Conservation (phyloP, 2,113 vertebrate species). For the Chaetodon auriga region DNA sequence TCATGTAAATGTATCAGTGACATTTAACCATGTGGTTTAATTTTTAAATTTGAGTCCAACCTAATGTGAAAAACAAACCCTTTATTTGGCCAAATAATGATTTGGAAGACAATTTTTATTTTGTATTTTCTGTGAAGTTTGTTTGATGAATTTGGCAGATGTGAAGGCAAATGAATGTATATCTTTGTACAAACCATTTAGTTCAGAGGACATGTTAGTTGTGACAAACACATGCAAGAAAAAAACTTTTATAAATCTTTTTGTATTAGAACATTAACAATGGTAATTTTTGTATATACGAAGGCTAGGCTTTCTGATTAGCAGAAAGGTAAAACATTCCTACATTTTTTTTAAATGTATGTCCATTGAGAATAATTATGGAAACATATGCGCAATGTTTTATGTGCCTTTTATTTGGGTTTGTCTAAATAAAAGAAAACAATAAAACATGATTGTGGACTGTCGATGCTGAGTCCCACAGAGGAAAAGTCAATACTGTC, state of each 20-base stretch:
- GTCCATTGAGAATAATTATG: constrained; percentile 97
- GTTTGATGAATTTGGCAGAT: constrained; percentile 84
- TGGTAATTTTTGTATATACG: constrained; percentile 99
- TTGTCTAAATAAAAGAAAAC: constrained; percentile 99
- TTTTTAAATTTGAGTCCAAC: constrained; percentile 67
- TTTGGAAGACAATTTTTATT: constrained; percentile 51
- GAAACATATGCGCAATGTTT: constrained; percentile 97
- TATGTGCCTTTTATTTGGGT: constrained; percentile 99
- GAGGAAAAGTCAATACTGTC: constrained; percentile 27
- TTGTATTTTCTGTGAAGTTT: constrained; percentile 68
- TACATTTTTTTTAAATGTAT: constrained; percentile 97
- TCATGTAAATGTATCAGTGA: constrained; percentile 37
- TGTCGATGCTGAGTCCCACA: constrained; percentile 52
- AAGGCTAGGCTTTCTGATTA: constrained; percentile 98
- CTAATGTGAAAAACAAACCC: constrained; percentile 62
- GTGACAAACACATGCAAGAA: constrained; percentile 85
- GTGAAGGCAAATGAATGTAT: constrained; percentile 94
- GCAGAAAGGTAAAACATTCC: constrained; percentile 99
- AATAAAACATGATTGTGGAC: constrained; percentile 75
- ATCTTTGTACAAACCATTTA: constrained; percentile 91
- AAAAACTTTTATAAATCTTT: constrained; percentile 98
- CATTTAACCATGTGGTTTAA: constrained; percentile 52
- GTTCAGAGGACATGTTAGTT: constrained; percentile 94
- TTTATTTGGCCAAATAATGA: constrained; percentile 69
- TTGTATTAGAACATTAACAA: constrained; percentile 99